These are phyloP conservation scores for Callyntrura sp. DNA, from an alignment of 2,888 invertebrate species.

Conservation along the genomic window DNA sequence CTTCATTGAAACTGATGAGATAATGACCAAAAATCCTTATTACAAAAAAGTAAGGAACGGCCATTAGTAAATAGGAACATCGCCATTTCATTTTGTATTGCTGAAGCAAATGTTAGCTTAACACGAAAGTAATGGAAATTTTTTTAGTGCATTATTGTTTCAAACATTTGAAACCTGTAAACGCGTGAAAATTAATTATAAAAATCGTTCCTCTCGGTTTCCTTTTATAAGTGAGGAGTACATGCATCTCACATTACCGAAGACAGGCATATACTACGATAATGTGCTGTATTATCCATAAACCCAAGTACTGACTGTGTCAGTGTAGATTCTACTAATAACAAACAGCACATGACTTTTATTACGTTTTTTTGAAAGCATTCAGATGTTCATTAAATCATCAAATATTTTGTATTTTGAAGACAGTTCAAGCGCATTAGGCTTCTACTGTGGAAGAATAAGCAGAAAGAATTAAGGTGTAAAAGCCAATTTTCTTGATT, in stretches of 20 bases:
- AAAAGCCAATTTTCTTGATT: conserved; percentile 49
- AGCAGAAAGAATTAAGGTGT: conserved; percentile 18
- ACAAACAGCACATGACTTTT: conserved; percentile 17
- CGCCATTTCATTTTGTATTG: not conserved
- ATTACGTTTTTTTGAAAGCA: conserved; percentile 29
- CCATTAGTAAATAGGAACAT: conserved; percentile 44
- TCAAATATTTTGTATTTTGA: conserved; percentile 33
- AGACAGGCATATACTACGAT: not conserved
- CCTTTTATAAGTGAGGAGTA: not conserved
- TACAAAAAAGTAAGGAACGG: conserved; percentile 18
- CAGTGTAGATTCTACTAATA: conserved; percentile 9
- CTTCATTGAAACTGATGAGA: conserved; percentile 49
- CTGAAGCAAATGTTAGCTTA: conserved; percentile 32
- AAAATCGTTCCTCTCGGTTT: conserved; percentile 13
- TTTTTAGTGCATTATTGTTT: not conserved
- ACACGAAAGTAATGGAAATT: conserved; percentile 33
- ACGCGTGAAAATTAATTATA: conserved; percentile 48
- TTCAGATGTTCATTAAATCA: conserved; percentile 48
- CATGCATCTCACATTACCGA: not conserved
- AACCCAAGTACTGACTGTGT: not conserved
- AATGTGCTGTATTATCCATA: not conserved
- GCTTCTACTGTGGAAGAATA: not conserved
- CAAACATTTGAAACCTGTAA: conserved; percentile 2
- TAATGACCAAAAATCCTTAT: conserved; percentile 4
- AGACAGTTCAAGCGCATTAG: conserved; percentile 7